These are phyloP conservation scores for Meliscaeva auricollis DNA, from an alignment of 2,888 invertebrate species.

Conservation along the genomic window DNA sequence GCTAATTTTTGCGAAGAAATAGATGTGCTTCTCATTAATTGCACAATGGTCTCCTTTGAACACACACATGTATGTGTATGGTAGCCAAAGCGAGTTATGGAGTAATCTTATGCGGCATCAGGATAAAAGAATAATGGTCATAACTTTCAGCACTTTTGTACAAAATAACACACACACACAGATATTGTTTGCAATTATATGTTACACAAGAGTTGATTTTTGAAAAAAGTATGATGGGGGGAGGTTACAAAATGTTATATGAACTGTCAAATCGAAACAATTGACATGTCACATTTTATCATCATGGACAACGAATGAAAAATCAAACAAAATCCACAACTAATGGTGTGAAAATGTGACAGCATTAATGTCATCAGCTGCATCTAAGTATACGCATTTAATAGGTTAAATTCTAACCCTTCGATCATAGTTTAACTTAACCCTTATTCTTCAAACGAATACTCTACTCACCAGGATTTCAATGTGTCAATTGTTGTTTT, in stretches of 20 bases:
- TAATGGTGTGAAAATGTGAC: constrained; percentile 74
- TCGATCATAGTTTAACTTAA: constrained; percentile 29
- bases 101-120: constrained; percentile 41
- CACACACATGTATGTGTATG: no score
- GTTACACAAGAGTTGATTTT: constrained; percentile 29
- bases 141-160: constrained; percentile 68
- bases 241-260: neutral
- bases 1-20: constrained; percentile 69
- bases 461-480: neutral
- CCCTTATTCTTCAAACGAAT: constrained; percentile 5
- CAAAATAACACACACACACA: neutral
- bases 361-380: constrained; percentile 72
- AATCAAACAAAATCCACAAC: constrained; percentile 65
- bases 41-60: constrained; percentile 61
- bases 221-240: neutral
- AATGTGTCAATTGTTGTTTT: constrained; percentile 57
- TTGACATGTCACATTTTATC: constrained; percentile 72
- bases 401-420: constrained; percentile 33
- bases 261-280: constrained; percentile 60
- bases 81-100: constrained; percentile 32
- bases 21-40: constrained; percentile 74
- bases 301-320: constrained; percentile 3
- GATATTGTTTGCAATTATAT: constrained; percentile 53
- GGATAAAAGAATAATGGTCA: constrained; percentile 74
- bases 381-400: constrained; percentile 18